Evolutionary conservation across 2,888 invertebrate genomes (phyloP), one percentile per base, ranked within the genome.

Genomic region (Drosophila helvetica): DNA sequence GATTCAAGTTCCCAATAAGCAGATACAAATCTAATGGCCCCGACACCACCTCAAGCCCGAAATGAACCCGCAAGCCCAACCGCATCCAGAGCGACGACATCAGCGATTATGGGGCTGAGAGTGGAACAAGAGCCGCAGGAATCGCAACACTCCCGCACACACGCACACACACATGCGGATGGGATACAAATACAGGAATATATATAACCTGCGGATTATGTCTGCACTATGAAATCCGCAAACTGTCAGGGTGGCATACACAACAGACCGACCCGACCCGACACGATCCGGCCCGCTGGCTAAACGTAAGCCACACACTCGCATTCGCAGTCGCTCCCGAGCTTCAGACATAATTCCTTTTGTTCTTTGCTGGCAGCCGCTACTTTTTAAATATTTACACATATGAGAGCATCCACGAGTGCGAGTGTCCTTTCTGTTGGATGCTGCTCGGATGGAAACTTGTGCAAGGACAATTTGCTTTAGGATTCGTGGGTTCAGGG

Each of bases 141-240:
- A 30, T 48, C 48, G 46, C 53, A 19, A 51, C 51, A 38, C 38
- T 38, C 15, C 12, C 38, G 6, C 43, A 19, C 18, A 22, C 57
- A 53, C 57, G 43, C 62, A 60, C 70, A 52, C 56, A 33, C 63
- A 63, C 43, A 64, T 42, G 58, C 55, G 57, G 48, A 46, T 54
- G 43, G 42, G 9, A 10, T 10, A 9, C 10, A 8, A 8, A 30
- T 30, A 30, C 9, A 10, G 38, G 52, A 62, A 72, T 70, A 59
- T 38, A 48, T 69, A 75, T 74, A 76, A 57, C 74, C 65, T 43
- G 59, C 27, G 84, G 87, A 86, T 84, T 84, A 88, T 74, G 70
- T 76, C 66, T 68, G 87, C 81, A 68, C 74, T 62, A 65, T 55
- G 73, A 66, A 75, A 77, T 80, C 66, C 75, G 8, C 68, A 58